A percentile compares a stretch with the other conserved stretches of the same genome.
These are phyloP conservation scores for Muscina levida DNA, from an alignment of 2,888 invertebrate genomes.

Conservation along the genomic window DNA sequence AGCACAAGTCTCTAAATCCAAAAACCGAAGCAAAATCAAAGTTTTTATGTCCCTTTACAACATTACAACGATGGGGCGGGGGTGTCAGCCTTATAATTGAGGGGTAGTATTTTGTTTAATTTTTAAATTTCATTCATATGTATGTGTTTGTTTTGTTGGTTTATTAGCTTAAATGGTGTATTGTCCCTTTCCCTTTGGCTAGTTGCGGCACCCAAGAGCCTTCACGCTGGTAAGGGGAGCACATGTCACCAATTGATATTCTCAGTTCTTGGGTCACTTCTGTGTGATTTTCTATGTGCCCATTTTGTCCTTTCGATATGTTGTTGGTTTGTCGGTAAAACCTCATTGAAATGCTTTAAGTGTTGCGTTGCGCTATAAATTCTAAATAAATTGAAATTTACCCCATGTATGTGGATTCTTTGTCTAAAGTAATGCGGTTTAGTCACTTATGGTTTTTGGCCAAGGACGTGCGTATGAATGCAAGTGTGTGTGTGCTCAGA, in stretches of 20 bases:
- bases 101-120: slow-evolving; percentile 17
- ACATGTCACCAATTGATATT: too few relatives aligned
- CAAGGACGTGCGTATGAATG: slow-evolving; percentile 42
- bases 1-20: not conserved
- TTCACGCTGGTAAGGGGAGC: too few relatives aligned
- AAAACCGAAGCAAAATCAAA: slow-evolving; percentile 24
- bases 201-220: too few relatives aligned
- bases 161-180: slow-evolving; percentile 50
- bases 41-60: not conserved
- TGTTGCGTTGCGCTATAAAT: slow-evolving; percentile 58
- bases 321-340: too few relatives aligned
- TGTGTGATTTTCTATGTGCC: too few relatives aligned
- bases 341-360: slow-evolving; percentile 56
- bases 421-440: slow-evolving; percentile 51
- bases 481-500: too few relatives aligned
- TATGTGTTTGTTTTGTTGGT: slow-evolving; percentile 20
- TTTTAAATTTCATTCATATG: slow-evolving; percentile 38
- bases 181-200: not conserved
- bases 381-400: slow-evolving; percentile 62
- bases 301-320: too few relatives aligned
- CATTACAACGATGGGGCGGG: not conserved
- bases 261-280: slow-evolving; percentile 1
- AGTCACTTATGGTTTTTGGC: slow-evolving; percentile 48
- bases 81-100: too few relatives aligned
- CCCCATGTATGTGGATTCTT: slow-evolving; percentile 35